These are phyloP conservation scores for Zaprionus tsacasi DNA, from an alignment of 1,140 invertebrate genomes.

Conservation along the genomic window DNA sequence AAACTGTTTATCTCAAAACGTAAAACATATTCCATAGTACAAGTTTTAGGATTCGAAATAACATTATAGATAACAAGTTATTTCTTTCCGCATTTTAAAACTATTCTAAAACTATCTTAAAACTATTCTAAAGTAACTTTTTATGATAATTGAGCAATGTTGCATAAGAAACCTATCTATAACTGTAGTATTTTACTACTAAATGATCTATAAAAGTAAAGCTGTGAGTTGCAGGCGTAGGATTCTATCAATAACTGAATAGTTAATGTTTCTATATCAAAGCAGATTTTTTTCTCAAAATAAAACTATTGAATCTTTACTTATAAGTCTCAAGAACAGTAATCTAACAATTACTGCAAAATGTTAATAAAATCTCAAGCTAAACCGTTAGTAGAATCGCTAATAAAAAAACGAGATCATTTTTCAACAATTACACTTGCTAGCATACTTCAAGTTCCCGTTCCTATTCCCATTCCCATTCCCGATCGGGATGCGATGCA, in stretches of 20 bases:
- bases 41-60: too few species aligned
- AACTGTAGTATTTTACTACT: neutral
- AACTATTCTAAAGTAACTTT: neutral
- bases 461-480: neutral
- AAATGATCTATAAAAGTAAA: too few species aligned
- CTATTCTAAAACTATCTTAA: neutral
- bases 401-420: neutral
- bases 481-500: neutral
- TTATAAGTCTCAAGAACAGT: neutral
- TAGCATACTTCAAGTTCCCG: neutral
- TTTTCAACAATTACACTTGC: slow-evolving; percentile 10
- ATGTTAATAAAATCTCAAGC: neutral
- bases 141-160: neutral
- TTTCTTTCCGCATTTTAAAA: neutral
- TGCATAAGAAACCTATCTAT: too few species aligned
- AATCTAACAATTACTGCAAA: neutral
- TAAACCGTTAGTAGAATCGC: neutral
- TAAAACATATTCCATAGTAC: neutral
- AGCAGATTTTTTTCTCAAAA: too few species aligned
- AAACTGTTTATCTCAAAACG: neutral
- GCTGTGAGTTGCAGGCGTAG: too few species aligned
- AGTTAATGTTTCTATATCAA: too few species aligned
- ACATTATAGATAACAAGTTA: neutral
- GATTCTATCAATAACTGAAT: too few species aligned
- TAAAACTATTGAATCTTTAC: neutral